Base-by-base conservation (phyloP, 1,140 invertebrate species). In the Drosophila kurseongensis region DNA sequence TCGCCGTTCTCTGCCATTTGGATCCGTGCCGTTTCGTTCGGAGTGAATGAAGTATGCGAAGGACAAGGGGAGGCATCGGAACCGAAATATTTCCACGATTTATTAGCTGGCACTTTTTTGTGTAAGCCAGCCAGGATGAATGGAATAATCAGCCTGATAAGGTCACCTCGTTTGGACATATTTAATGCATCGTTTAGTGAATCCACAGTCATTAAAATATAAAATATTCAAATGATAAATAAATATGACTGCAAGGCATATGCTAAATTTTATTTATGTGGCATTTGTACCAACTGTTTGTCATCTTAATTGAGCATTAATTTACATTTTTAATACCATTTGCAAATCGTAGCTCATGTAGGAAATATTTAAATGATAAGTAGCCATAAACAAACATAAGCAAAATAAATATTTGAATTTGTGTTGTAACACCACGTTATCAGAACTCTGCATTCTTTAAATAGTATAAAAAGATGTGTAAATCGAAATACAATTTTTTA, bases 11-110 rank as follows among this genome's bases (percentile, higher is more conserved):
- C 47, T 75, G 73, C 73, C 73, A 76, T 76, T 66, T 75, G 16
- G 40, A 58, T 36, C 48, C 41, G 38, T 63, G 42, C 29, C 60
- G 29, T 63, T 41, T 29, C 7, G 63, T 18, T 50, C 42, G 27
- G 35, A 48, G 42, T 57, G 67, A 57, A 71, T 41, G 66, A 44
- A 47, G 68, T 47, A 61, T 73, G 73, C 48, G 48, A 76, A 76
- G 73, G 73, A 76, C 73, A 71, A 16, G 40, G n/a, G 58, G 58
- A n/a, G 65, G 65, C 51, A 59, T 57, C 41, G 62, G 29, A 75
- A 47, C 61, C 42, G 42, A 75, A 76, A 66, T 75, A 75, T 75
- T 76, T 58, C 29, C 54, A 59, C 61, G 74, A 59, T 67, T 59
- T 54, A 57, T 67, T 76, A 67, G 48, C 47, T 45, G 9, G n/a